Evolutionary conservation across 2,888 invertebrate species (phyloP), one percentile per base, ranked within the genome.

Genomic region (Eudemis profundana): DNA sequence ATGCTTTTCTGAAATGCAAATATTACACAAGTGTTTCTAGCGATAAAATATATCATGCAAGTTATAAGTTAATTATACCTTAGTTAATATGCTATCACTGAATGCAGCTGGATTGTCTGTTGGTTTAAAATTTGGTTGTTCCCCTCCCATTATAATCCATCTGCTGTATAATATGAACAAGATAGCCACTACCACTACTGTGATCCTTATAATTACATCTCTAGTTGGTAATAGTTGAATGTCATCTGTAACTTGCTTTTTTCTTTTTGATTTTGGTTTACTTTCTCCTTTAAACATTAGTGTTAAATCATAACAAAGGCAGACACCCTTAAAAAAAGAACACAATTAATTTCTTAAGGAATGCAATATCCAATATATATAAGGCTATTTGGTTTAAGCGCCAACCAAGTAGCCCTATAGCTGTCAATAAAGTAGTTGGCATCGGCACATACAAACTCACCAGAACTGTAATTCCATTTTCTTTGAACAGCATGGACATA

Each of bases 101-200:
- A 97, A 97, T 2, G 98, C 97, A 53, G 98, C 95, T 15, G 99
- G 99, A 91, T 99, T 99, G 85, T 99, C 99, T 73, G 95, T 95
- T 57, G 93, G 85, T 79, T 97, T 96, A 84, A 99, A 99, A 56
- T 92, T 93, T 8, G 98, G 98, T 61, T 94, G 92, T 65, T 93
- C 92, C 70, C 96, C 96, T 67, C 95, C 96, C 95, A 98, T 98
- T 49, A 97, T 85, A 79, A 92, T 92, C 87, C 96, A 95, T 75
- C 98, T 93, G 62, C 93, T 86, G 76, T 93, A 91, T 67, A 97
- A 78, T 42, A 96, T 85, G 10, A 92, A 66, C 29, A 94, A 68
- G 47, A 94, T 93, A 44, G 93, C 83, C 7, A 92, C 44, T 4
- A 87, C 54, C 57, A 96, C 78, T 27, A 93, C 72, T 17, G 86